phyloP scores from a whole-genome alignment of 2,113 vertebrate species.

The Apistogramma diplotaenia region DNA sequence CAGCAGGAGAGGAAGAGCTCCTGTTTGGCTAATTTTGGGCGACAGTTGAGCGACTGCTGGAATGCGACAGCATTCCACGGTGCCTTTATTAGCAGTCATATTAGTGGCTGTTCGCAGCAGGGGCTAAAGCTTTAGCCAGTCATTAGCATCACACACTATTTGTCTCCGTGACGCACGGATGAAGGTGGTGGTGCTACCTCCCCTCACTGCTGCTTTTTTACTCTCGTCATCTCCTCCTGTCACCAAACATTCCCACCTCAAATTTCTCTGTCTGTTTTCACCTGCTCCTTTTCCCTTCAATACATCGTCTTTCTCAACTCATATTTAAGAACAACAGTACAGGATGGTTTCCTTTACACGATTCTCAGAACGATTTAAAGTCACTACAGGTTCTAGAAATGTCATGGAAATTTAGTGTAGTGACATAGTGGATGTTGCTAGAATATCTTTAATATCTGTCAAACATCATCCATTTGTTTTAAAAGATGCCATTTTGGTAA shows the following conservation, averaged over 20 bases:
- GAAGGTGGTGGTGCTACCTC: constrained; percentile 39
- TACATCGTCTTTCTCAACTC: background rate
- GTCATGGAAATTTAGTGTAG: background rate
- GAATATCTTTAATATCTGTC: background rate
- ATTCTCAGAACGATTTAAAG: background rate
- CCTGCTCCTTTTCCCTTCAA: background rate
- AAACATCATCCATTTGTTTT: background rate
- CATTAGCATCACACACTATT: constrained; percentile 72
- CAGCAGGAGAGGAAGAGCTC: constrained; percentile 37
- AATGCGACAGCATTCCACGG: constrained; percentile 61
- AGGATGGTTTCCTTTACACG: background rate
- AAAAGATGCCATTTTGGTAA: background rate
- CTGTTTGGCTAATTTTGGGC: constrained; percentile 64
- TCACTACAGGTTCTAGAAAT: background rate
- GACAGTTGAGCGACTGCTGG: constrained; percentile 73
- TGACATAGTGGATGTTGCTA: background rate
- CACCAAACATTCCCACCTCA: constrained; percentile 19
- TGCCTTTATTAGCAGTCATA: constrained; percentile 76
- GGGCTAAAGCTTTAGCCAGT: constrained; percentile 73
- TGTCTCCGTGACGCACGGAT: constrained; percentile 63
- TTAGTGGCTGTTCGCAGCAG: constrained; percentile 72
- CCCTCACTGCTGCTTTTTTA: constrained; percentile 3
- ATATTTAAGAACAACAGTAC: background rate
- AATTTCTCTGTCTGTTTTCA: background rate
- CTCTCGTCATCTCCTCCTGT: constrained; percentile 6